Evolutionary conservation across 2,797 vertebrate genomes (phyloP).

Genomic region (Lepus oiostolus): DNA sequence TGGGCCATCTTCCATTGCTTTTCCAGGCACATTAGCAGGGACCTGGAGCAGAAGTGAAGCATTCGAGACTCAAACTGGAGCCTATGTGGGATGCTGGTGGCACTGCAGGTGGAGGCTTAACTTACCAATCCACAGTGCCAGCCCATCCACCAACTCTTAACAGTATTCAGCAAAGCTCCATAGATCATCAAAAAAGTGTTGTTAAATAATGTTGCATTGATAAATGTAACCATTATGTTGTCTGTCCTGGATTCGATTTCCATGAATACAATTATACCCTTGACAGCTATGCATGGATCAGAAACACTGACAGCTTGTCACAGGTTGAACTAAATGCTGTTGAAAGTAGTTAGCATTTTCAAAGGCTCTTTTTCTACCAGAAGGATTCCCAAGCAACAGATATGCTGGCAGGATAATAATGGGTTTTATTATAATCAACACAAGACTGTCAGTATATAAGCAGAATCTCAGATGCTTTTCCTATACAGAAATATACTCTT

Average conservation of each 20-base stretch:
- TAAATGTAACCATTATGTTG: slow-evolving; percentile 32
- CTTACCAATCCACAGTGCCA: no score
- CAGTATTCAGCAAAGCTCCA: background rate
- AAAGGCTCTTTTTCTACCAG: slow-evolving; percentile 48
- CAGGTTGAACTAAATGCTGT: background rate
- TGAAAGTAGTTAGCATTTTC: slow-evolving; percentile 59
- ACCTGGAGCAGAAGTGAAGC: no score
- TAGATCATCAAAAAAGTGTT: background rate
- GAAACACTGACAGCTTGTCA: slow-evolving; percentile 47
- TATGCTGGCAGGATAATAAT: slow-evolving; percentile 64
- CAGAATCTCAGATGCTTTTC: slow-evolving; percentile 66
- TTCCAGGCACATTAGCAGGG: no score
- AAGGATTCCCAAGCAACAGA: slow-evolving; percentile 41
- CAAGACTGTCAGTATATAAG: slow-evolving; percentile 62
- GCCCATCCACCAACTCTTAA: background rate
- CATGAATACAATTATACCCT: background rate
- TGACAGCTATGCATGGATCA: slow-evolving; percentile 3
- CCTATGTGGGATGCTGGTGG: no score
- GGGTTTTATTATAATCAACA: slow-evolving; percentile 66
- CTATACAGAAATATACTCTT: slow-evolving; percentile 55
- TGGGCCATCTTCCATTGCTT: no score
- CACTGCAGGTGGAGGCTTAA: no score
- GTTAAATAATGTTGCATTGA: slow-evolving; percentile 34
- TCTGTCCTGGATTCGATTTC: slow-evolving; percentile 18
- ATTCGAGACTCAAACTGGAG: no score